Conservation (phyloP, 2,113 vertebrate genomes). For the Mola mola region DNA sequence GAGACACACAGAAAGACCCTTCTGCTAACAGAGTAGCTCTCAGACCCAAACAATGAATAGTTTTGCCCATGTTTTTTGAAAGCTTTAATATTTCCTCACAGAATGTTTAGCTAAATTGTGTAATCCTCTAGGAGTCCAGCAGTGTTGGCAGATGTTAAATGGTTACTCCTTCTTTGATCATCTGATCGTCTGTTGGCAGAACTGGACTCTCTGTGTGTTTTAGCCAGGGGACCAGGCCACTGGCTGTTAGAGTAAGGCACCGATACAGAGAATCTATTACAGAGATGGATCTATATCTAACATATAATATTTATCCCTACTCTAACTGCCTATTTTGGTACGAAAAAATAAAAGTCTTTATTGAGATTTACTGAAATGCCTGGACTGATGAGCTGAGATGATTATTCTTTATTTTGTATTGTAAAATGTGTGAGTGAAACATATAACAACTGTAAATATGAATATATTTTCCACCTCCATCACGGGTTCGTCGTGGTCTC, state of each 20-base stretch:
- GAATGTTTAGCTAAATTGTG: conserved; percentile 29
- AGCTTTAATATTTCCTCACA: conserved; percentile 50
- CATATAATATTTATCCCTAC: conserved; percentile 94
- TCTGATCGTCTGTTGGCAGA: conserved; percentile 44
- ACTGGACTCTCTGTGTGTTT: conserved; percentile 54
- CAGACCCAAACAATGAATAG: conserved; percentile 6
- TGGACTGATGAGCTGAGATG: conserved; percentile 82
- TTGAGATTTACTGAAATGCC: conserved; percentile 90
- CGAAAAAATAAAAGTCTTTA: conserved; percentile 90
- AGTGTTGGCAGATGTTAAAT: no score
- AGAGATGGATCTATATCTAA: conserved; percentile 89
- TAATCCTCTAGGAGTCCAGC: conserved; percentile 24
- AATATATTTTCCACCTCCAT: conserved; percentile 83
- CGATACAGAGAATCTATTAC: conserved; percentile 86
- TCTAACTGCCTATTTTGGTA: conserved; percentile 99
- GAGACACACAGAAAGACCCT: conserved; percentile 41
- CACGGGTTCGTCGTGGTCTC: no score
- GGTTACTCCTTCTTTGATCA: no score
- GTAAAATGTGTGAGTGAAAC: conserved; percentile 80
- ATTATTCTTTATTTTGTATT: conserved; percentile 86
- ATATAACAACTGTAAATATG: conserved; percentile 61
- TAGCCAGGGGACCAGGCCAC: conserved; percentile 59
- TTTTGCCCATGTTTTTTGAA: conserved; percentile 45
- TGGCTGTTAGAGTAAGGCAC: conserved; percentile 82
- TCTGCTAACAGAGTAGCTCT: conserved; percentile 48